Percentiles rank a stretch among this genome's conserved stretches.
Conservation (phyloP, 2,888 invertebrate species). For the Andrena camellia region DNA sequence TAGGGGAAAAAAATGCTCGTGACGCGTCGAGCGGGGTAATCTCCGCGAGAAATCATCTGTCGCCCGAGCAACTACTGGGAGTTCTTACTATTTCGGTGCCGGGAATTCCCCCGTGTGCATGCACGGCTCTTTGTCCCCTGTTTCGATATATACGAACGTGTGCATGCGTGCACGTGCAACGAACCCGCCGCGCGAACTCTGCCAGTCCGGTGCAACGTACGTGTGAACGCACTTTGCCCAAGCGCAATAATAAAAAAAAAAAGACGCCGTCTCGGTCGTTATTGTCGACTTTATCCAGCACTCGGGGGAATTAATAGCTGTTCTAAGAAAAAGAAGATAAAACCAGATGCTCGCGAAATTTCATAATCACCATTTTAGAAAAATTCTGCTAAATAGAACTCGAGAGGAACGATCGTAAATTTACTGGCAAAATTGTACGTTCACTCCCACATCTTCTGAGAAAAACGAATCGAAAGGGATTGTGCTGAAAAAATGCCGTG, state of each 20-base stretch:
- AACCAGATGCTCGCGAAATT: background rate
- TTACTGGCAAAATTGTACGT: too few species aligned
- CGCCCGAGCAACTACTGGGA: background rate
- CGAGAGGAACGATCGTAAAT: too few species aligned
- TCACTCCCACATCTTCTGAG: too few species aligned
- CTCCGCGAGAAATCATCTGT: slow-evolving; percentile 35
- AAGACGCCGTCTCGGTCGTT: background rate
- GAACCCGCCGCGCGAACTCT: slow-evolving; percentile 56
- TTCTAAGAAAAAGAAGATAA: background rate
- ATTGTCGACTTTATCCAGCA: slow-evolving; percentile 4
- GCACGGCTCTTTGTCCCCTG: slow-evolving; percentile 55
- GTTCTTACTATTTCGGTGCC: slow-evolving; percentile 56
- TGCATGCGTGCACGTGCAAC: slow-evolving; percentile 49
- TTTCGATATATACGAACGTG: slow-evolving; percentile 37
- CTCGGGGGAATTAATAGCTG: background rate
- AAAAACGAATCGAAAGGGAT: too few species aligned
- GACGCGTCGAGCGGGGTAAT: slow-evolving; percentile 6
- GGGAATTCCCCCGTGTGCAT: slow-evolving; percentile 51
- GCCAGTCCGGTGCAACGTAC: slow-evolving; percentile 52
- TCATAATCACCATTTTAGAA: background rate
- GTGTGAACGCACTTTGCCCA: slow-evolving; percentile 60
- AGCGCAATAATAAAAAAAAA: slow-evolving; percentile 32
- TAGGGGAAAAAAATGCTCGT: slow-evolving; percentile 5
- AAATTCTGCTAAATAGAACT: too few species aligned
- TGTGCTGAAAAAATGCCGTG: too few species aligned